Evolutionary conservation across 2,797 vertebrate genomes (phyloP).

Genomic region (Sylvilagus floridanus): DNA sequence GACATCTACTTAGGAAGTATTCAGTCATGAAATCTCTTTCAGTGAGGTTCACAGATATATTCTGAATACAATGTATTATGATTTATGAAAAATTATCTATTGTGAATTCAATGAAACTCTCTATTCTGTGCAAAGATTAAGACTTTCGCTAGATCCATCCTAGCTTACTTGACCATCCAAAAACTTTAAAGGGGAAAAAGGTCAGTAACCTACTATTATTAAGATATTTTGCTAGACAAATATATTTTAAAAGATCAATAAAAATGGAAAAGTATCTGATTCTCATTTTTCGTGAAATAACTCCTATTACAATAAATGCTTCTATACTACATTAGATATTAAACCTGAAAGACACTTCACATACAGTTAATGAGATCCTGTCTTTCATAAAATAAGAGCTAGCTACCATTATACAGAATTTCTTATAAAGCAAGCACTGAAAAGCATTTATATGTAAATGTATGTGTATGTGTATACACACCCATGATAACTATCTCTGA

Average conservation of each 20-base stretch:
- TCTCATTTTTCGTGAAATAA: conserved; percentile 51
- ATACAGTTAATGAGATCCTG: conserved; percentile 29
- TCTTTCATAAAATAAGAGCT: conserved; percentile 21
- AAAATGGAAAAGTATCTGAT: conserved; percentile 31
- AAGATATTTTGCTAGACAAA: conserved; percentile 53
- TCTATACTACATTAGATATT: conserved; percentile 5
- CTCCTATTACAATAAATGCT: not conserved
- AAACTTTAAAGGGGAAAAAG: conserved; percentile 14
- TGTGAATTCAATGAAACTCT: not conserved
- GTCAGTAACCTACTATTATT: not conserved
- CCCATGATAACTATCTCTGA: not conserved
- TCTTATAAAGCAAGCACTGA: not conserved
- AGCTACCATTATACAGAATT: not conserved
- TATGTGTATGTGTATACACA: not conserved
- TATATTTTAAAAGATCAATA: conserved; percentile 25
- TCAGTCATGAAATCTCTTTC: conserved; percentile 3
- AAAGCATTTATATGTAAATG: not conserved
- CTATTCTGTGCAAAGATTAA: conserved; percentile 29
- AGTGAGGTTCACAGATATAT: not conserved
- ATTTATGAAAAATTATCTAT: conserved; percentile 33
- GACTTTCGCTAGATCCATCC: conserved; percentile 18
- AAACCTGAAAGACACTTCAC: conserved; percentile 48
- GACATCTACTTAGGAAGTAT: not conserved
- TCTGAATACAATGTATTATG: not conserved
- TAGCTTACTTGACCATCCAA: not conserved